phyloP scores from a whole-genome alignment of 2,797 vertebrate genomes.

The Sylvia borin region DNA sequence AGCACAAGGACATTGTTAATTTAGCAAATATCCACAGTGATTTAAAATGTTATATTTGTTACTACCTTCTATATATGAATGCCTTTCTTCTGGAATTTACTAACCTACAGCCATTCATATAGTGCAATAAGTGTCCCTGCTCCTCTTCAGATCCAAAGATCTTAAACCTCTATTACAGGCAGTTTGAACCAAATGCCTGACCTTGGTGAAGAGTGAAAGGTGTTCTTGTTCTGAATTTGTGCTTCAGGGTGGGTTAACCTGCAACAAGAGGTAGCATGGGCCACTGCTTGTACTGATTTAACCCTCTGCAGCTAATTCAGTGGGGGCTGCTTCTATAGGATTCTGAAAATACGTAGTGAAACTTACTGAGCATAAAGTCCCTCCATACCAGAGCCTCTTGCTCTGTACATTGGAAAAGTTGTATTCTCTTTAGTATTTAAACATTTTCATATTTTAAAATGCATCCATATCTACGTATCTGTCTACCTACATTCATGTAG shows the following conservation, averaged over 20 bases:
- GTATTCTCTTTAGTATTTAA: not conserved
- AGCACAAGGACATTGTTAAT: not conserved
- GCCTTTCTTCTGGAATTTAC: not conserved
- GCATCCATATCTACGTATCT: fast-evolving
- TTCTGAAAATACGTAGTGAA: not conserved
- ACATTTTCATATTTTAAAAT: not conserved
- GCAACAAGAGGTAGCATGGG: not conserved
- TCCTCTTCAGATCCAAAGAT: not conserved
- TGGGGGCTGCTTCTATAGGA: not conserved
- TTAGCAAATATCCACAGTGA: not conserved
- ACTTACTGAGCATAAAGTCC: not conserved
- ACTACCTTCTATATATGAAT: not conserved
- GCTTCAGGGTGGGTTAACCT: not conserved
- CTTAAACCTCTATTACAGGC: not conserved
- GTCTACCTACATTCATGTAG: not conserved
- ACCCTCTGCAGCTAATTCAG: not conserved
- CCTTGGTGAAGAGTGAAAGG: not conserved
- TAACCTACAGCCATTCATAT: not conserved
- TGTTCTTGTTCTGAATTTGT: not conserved
- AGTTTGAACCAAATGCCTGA: not conserved
- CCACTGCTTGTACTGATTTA: not conserved
- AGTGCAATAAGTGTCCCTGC: not conserved
- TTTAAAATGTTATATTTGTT: not conserved
- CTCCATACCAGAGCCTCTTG: not conserved
- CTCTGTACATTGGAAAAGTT: not conserved